These are phyloP conservation scores for Galbula dea DNA, from an alignment of 2,113 vertebrate species.

Conservation along the genomic window DNA sequence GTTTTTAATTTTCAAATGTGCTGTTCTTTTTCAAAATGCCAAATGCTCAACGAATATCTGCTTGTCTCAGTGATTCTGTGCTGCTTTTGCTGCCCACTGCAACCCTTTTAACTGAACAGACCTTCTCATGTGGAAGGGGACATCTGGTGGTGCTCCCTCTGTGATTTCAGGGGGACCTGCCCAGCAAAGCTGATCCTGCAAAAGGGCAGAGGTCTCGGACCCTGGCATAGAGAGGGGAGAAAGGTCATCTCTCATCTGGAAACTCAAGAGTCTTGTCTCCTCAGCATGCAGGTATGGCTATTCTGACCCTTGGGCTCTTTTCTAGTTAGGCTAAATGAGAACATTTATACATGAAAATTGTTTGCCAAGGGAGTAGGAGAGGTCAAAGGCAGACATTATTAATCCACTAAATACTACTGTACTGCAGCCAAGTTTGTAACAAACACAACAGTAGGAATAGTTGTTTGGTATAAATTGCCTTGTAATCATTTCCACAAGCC, in stretches of 20 bases:
- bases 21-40: not conserved
- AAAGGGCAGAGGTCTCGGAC: not conserved
- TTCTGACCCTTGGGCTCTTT: slow-evolving; percentile 6
- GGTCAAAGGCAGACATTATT: slow-evolving; percentile 24
- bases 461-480: not conserved
- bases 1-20: not conserved
- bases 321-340: not conserved
- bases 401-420: not conserved
- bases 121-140: not conserved
- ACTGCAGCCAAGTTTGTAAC: slow-evolving; percentile 8
- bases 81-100: not conserved
- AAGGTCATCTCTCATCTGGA: not conserved
- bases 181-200: not conserved
- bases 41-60: not conserved
- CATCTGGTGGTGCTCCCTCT: fast-evolving
- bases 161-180: not conserved
- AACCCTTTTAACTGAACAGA: not conserved
- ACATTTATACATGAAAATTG: not conserved
- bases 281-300: not conserved
- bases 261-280: not conserved
- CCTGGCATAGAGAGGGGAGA: not conserved
- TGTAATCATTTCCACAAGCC: not conserved
- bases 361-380: slow-evolving; percentile 13
- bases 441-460: not conserved
- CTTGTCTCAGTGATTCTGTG: not conserved